Evolutionary conservation across 2,888 invertebrate genomes (phyloP), one percentile per base, ranked within the genome.

Genomic region (Kuschelorhynchus macadamiae): DNA sequence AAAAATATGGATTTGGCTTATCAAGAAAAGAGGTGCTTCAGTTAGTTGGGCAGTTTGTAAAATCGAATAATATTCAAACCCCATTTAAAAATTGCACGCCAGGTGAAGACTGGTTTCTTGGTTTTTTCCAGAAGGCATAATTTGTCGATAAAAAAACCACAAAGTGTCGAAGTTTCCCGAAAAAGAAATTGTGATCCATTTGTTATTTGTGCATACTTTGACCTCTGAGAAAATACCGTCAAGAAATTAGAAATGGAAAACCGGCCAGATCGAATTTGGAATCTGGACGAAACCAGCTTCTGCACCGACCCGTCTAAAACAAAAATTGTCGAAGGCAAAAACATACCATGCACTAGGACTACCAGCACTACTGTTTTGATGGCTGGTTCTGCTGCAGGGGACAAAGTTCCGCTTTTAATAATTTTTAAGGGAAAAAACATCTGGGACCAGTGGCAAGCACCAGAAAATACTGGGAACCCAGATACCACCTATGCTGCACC

Each of bases 361-460:
- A 67, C 61, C 16, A 56, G 56, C 32, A 39, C 56, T 41, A 69
- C 76, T 8, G 77, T 78, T 25, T n/a, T n/a, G n/a, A n/a, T n/a
- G n/a, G n/a, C 71, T 36, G 66, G 50, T 42, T 71, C 42, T 73
- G 74, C 75, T 60, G 65, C 69, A 69, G 78, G 79, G 41, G 75
- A 76, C 3, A 80, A 80, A 70, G 72, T 74, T 12, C 78, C 78
- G 25, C 80, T 79, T 44, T 67, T 82, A 20, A 79, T 81, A 39
- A 77, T 80, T 42, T 79, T 76, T 68, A 79, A 79, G 60, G 76
- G 79, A 12, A 80, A 79, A 72, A 73, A 78, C 73, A 67, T 78
- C n/a, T 82, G 81, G 79, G 77, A 81, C 67, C 69, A 76, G 53
- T 81, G 78, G 80, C 68, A 76, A 47, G 78, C 78, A 20, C 67